Percentiles rank a stretch among this genome's conserved stretches.
Conservation (phyloP, 2,113 vertebrate species). For the Seriola dumerili region DNA sequence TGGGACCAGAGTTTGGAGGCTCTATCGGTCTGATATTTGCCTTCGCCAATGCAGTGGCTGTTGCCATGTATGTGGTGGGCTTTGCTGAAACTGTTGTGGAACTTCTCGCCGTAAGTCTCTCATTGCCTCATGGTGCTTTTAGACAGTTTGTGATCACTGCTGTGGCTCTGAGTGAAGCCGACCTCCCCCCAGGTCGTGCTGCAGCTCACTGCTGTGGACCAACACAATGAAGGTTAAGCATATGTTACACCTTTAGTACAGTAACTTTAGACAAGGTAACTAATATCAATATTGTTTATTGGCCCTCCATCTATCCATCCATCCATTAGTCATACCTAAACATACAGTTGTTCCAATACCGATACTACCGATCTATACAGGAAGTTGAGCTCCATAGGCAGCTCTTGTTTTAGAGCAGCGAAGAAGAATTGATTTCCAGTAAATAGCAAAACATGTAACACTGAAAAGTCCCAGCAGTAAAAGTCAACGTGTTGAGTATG, state of each 20-base stretch:
- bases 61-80: conserved; percentile 99
- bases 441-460: too few relatives aligned
- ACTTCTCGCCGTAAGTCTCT: conserved; percentile 89
- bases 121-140: not conserved
- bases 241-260: not conserved
- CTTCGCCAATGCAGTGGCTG: conserved; percentile 98
- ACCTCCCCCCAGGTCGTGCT: not conserved
- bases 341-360: too few relatives aligned
- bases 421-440: too few relatives aligned
- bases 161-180: not conserved
- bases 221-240: not conserved
- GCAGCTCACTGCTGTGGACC: not conserved
- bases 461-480: too few relatives aligned
- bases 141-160: not conserved
- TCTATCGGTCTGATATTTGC: conserved; percentile 98
- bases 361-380: too few relatives aligned
- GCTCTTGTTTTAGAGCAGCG: too few relatives aligned
- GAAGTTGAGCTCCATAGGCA: too few relatives aligned
- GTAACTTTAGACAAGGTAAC: too few relatives aligned
- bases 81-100: conserved; percentile 97
- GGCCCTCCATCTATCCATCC: too few relatives aligned
- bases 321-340: too few relatives aligned
- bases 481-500: too few relatives aligned
- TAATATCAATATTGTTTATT: not conserved
- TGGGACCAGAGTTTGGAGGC: conserved; percentile 98